Percentiles rank a stretch among this genome's conserved stretches.
Conservation (phyloP, 2,113 vertebrate genomes). For the Phalacrocorax brasilianus region DNA sequence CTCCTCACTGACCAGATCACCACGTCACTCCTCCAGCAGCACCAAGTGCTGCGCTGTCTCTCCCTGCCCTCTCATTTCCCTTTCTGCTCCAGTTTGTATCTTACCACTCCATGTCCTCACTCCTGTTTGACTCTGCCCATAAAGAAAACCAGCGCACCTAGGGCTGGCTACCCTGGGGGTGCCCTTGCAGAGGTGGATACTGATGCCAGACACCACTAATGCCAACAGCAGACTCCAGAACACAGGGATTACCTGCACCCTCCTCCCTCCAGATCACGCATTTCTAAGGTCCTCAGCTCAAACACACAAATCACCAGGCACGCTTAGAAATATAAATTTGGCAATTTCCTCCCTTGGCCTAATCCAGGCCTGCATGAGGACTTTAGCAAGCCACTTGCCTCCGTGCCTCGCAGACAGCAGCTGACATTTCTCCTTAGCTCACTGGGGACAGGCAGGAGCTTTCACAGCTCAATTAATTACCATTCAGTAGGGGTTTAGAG, state of each 20-base stretch:
- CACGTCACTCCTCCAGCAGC: background rate
- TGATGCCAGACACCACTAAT: background rate
- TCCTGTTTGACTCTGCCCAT: background rate
- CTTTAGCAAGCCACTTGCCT: background rate
- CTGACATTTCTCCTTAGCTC: background rate
- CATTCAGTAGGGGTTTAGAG: conserved; percentile 13
- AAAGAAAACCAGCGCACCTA: no score
- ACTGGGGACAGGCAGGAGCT: background rate
- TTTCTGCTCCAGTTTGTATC: background rate
- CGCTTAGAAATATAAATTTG: background rate
- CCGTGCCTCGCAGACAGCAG: background rate
- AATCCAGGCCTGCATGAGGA: background rate
- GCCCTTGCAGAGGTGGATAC: background rate
- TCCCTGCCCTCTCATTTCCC: background rate
- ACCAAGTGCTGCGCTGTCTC: background rate
- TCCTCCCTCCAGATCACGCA: background rate
- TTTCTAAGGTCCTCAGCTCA: background rate
- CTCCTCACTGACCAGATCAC: background rate
- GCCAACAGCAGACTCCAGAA: background rate
- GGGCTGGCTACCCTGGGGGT: background rate
- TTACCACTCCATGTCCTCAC: background rate
- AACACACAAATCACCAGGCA: background rate
- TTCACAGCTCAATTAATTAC: conserved; percentile 44
- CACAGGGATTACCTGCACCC: background rate
- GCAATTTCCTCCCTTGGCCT: background rate